Conservation (phyloP, 2,797 vertebrate species). For the Schizothorax lantsangensis region DNA sequence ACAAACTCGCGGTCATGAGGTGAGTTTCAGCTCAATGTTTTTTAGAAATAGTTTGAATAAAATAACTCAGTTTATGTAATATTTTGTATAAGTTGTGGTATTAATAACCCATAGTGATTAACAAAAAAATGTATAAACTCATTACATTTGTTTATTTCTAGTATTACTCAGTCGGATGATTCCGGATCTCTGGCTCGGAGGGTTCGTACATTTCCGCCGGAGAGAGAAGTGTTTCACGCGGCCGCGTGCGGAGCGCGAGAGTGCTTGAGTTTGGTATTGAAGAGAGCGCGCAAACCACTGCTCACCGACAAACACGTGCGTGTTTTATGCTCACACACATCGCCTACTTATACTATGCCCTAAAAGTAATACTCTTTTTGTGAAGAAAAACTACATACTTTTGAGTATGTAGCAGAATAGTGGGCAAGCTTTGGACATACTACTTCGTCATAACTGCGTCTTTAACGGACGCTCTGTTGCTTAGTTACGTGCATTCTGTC, state of each 20-base stretch:
- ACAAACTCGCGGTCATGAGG: conserved; percentile 47
- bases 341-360: too few relatives aligned
- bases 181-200: too few relatives aligned
- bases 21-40: neutral
- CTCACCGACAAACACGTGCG: conserved; percentile 54
- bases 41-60: neutral
- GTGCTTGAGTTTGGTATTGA: conserved; percentile 44
- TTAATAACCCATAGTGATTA: neutral
- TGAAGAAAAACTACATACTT: too few relatives aligned
- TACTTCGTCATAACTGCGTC: too few relatives aligned
- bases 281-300: neutral
- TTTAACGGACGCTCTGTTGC: too few relatives aligned
- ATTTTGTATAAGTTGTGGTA: neutral
- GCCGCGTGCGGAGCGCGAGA: conserved; percentile 26
- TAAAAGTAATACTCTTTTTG: too few relatives aligned
- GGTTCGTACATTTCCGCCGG: neutral
- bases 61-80: neutral
- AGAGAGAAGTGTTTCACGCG: conserved; percentile 52
- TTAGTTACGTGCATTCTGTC: too few relatives aligned
- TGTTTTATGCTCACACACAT: neutral
- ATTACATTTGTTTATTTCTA: neutral
- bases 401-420: too few relatives aligned
- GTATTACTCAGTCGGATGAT: neutral
- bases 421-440: too few relatives aligned
- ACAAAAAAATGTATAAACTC: neutral